A percentile compares a stretch with the other conserved stretches of the same genome.
These are phyloP conservation scores for Pseudomugil tenellus DNA, from an alignment of 2,797 vertebrate genomes.

Conservation along the genomic window DNA sequence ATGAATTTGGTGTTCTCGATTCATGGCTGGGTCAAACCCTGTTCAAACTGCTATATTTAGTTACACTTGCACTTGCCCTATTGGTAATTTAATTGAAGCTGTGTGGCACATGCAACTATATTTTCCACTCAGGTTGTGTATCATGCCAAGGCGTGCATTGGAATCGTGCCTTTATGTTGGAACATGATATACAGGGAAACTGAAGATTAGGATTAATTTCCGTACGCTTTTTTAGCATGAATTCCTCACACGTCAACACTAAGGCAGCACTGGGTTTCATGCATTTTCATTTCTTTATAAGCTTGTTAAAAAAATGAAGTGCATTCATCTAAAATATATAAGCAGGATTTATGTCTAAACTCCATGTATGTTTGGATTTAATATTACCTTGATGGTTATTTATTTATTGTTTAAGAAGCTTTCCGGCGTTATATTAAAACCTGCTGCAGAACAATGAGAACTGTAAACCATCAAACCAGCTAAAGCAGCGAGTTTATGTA, in stretches of 20 bases:
- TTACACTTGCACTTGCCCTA: constrained; percentile 65
- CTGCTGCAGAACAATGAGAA: too few relatives aligned
- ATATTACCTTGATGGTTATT: too few relatives aligned
- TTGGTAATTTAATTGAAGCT: constrained; percentile 70
- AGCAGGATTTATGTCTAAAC: too few relatives aligned
- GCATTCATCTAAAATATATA: too few relatives aligned
- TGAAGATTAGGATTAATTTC: constrained; percentile 63
- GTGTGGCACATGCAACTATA: constrained; percentile 57
- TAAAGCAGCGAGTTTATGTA: too few relatives aligned
- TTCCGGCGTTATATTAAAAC: too few relatives aligned
- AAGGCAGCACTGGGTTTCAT: too few relatives aligned
- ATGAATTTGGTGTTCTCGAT: constrained; percentile 38
- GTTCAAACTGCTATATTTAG: constrained; percentile 70
- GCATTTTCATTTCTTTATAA: too few relatives aligned
- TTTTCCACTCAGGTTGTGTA: constrained; percentile 65
- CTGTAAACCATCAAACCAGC: too few relatives aligned
- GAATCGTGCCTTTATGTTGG: constrained; percentile 49
- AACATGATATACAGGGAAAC: constrained; percentile 51
- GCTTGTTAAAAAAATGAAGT: too few relatives aligned
- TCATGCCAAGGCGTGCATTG: constrained; percentile 28
- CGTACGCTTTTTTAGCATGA: constrained; percentile 29
- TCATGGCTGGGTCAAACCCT: constrained; percentile 55
- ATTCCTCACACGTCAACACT: constrained; percentile 31
- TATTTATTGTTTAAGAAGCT: too few relatives aligned
- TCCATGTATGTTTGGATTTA: too few relatives aligned